Evolutionary conservation across 2,888 invertebrate genomes (phyloP).

Genomic region (Frankliniella fusca): DNA sequence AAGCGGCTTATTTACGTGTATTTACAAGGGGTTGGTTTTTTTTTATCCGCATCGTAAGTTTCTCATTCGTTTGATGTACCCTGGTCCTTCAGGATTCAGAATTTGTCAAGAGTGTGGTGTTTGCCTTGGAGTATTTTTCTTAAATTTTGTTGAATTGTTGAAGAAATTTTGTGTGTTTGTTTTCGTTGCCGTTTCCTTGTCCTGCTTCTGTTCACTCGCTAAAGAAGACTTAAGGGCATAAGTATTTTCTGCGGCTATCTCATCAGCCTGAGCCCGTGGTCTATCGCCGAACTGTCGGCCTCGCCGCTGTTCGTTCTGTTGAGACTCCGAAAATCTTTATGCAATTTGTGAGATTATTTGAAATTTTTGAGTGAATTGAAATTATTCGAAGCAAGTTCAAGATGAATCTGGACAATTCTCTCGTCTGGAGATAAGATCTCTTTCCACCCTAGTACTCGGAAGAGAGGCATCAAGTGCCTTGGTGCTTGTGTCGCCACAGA

Average conservation of each 20-base stretch:
- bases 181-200: no score
- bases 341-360: no score
- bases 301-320: background rate
- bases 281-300: background rate
- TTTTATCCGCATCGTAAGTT: background rate
- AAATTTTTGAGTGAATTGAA: no score
- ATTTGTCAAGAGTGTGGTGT: background rate
- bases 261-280: background rate
- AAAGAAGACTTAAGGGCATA: no score
- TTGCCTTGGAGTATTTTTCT: background rate
- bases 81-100: background rate
- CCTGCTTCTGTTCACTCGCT: no score
- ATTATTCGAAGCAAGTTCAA: no score
- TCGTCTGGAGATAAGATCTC: background rate
- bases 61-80: background rate
- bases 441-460: background rate
- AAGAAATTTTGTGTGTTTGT: background rate
- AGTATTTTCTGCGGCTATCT: no score
- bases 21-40: background rate
- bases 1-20: no score
- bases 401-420: background rate
- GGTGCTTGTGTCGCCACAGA: constrained; percentile 8
- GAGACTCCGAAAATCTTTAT: no score
- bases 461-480: background rate
- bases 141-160: background rate